Evolutionary conservation across 2,888 invertebrate species (phyloP).

Genomic region (Diaphora mendica): DNA sequence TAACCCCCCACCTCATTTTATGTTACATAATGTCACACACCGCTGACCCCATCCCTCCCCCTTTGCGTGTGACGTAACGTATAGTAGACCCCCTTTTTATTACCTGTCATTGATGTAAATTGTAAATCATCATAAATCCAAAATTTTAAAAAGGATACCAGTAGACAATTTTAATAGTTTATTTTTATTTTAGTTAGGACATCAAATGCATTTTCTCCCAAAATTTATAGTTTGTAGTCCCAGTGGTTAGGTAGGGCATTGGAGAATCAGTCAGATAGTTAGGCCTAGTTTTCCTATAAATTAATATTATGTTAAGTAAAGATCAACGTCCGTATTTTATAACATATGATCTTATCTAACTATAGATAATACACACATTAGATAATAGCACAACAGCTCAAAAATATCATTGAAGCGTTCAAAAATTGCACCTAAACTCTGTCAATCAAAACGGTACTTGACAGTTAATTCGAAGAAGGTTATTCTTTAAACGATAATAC

Average conservation of each 20-base stretch:
- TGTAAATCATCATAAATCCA: background rate
- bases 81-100: background rate
- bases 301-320: too few species aligned
- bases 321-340: too few species aligned
- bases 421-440: background rate
- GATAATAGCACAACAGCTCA: background rate
- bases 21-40: background rate
- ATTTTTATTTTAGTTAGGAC: background rate
- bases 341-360: background rate
- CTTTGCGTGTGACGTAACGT: background rate
- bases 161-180: too few species aligned
- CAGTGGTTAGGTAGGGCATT: too few species aligned
- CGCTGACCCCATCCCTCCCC: background rate
- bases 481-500: too few species aligned
- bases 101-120: background rate
- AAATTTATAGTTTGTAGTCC: too few species aligned
- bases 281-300: too few species aligned
- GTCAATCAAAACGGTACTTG: background rate
- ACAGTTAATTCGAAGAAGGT: too few species aligned
- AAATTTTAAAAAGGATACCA: background rate
- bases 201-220: too few species aligned
- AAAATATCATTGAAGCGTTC: background rate
- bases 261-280: too few species aligned
- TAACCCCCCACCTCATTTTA: background rate
- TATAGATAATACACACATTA: background rate